Conservation (phyloP, 2,113 vertebrate genomes). For the Ammodytes dubius region DNA sequence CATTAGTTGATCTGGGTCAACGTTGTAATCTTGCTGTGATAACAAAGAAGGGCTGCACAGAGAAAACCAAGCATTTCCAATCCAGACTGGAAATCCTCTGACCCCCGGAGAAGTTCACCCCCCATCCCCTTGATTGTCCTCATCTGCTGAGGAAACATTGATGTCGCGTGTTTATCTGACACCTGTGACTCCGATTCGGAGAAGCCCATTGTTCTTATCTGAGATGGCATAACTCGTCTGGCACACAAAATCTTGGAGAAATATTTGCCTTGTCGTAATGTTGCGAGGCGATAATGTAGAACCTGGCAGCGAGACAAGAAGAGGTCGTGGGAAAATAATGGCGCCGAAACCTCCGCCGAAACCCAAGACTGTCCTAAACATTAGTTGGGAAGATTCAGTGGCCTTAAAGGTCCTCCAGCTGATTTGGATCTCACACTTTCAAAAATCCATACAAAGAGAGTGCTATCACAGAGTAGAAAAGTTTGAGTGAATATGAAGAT, state of each 20-base stretch:
- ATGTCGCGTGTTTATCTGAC: slow-evolving; percentile 72
- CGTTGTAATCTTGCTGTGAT: slow-evolving; percentile 72
- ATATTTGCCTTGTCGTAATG: slow-evolving; percentile 71
- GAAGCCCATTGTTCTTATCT: slow-evolving; percentile 72
- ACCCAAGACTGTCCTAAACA: slow-evolving; percentile 9
- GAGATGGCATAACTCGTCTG: slow-evolving; percentile 45
- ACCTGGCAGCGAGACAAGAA: slow-evolving; percentile 42
- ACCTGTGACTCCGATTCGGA: slow-evolving; percentile 63
- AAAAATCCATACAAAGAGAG: neutral
- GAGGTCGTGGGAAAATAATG: slow-evolving; percentile 58
- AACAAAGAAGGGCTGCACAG: slow-evolving; percentile 66
- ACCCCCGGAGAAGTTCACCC: slow-evolving; percentile 25
- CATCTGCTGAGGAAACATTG: slow-evolving; percentile 53
- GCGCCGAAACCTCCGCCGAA: slow-evolving; percentile 20
- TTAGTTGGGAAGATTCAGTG: slow-evolving; percentile 19
- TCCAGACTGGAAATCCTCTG: slow-evolving; percentile 65
- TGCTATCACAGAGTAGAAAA: neutral
- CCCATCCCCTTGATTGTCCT: slow-evolving; percentile 19
- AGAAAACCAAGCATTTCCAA: slow-evolving; percentile 57
- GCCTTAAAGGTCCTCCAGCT: slow-evolving; percentile 19
- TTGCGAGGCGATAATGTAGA: slow-evolving; percentile 45
- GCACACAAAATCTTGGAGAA: slow-evolving; percentile 50
- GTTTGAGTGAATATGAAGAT: neutral
- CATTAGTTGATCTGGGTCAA: slow-evolving; percentile 79
- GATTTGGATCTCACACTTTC: slow-evolving; percentile 13